Conservation (phyloP, 1,140 invertebrate genomes). For the Dendrolimus kikuchii region DNA sequence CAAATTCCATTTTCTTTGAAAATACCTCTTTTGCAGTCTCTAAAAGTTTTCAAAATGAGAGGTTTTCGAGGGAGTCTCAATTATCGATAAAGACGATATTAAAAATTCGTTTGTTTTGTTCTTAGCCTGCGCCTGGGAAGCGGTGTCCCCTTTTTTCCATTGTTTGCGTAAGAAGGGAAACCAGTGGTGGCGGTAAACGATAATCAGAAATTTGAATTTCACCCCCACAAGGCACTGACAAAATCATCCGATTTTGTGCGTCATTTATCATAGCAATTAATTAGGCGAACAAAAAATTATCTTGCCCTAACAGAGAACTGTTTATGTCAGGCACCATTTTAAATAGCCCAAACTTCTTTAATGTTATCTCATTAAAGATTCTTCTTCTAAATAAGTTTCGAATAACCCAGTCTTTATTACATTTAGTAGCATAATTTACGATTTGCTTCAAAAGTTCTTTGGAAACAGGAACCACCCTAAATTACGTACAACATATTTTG, state of each 20-base stretch:
- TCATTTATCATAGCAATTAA: constrained; percentile 63
- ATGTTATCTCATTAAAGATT: constrained; percentile 11
- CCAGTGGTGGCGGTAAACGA: constrained; percentile 52
- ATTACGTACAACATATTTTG: not conserved
- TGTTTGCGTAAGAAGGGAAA: constrained; percentile 63
- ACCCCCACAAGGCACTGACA: constrained; percentile 47
- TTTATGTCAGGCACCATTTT: constrained; percentile 42
- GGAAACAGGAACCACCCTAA: too few relatives aligned
- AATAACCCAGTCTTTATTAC: too few relatives aligned
- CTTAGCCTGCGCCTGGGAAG: constrained; percentile 56
- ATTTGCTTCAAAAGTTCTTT: too few relatives aligned
- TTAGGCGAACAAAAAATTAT: constrained; percentile 58
- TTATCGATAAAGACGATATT: constrained; percentile 72
- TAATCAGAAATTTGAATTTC: constrained; percentile 70
- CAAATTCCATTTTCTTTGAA: constrained; percentile 68
- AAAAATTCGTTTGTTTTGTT: constrained; percentile 73
- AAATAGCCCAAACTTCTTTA: constrained; percentile 16
- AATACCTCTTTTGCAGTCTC: constrained; percentile 67
- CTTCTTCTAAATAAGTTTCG: too few relatives aligned
- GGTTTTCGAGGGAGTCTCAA: constrained; percentile 69
- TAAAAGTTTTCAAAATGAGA: constrained; percentile 71
- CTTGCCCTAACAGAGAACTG: constrained; percentile 33
- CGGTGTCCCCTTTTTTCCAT: constrained; percentile 65
- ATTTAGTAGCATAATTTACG: too few relatives aligned
- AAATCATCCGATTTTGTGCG: constrained; percentile 63